Evolutionary conservation across 2,113 vertebrate genomes (phyloP).

Genomic region (Cinclus mexicanus): DNA sequence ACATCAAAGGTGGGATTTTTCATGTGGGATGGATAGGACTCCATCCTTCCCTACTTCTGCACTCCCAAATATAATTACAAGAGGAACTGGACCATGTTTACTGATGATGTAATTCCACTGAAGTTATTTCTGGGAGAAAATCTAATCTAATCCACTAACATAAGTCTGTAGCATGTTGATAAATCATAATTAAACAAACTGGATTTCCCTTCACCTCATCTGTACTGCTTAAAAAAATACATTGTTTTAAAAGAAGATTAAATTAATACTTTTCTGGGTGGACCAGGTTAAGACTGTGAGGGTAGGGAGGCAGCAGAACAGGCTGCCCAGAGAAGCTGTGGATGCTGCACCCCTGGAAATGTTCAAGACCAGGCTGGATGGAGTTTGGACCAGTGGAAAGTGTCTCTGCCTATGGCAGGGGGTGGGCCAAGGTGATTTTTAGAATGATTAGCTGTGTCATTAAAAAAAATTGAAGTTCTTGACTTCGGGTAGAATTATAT

Average conservation of each 20-base stretch:
- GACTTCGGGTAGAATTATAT: neutral
- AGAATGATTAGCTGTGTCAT: neutral
- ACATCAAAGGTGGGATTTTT: neutral
- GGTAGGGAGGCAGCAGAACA: neutral
- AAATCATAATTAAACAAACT: conserved; percentile 7
- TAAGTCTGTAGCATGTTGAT: neutral
- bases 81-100: neutral
- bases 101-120: neutral
- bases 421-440: neutral
- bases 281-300: neutral
- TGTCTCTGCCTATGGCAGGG: neutral
- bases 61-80: neutral
- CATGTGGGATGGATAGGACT: neutral
- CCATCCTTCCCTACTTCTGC: neutral
- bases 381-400: neutral
- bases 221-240: neutral
- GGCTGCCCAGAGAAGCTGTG: neutral
- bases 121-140: conserved; percentile 36
- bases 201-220: neutral
- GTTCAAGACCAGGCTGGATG: neutral
- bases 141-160: neutral
- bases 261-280: neutral
- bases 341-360: neutral
- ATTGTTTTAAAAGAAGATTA: neutral
- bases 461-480: neutral